phyloP scores from a whole-genome alignment of 2,113 vertebrate species.

The Mormyrus lacerda region DNA sequence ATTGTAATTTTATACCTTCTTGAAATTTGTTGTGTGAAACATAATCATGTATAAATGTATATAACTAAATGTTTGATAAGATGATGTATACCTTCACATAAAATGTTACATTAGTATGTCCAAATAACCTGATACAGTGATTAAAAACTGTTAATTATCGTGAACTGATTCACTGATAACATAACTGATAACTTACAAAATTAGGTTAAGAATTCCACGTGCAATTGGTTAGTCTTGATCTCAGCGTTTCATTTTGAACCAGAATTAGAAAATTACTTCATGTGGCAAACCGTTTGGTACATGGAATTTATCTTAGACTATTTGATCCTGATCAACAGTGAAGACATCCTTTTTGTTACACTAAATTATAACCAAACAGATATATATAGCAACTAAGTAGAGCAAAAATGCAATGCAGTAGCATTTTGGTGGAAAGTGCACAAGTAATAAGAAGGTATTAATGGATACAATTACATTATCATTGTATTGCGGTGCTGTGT shows the following conservation, averaged over 20 bases:
- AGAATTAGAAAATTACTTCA: neutral
- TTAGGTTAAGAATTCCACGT: neutral
- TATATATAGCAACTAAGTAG: neutral
- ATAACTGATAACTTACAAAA: neutral
- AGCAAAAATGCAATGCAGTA: neutral
- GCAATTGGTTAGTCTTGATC: neutral
- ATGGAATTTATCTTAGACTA: neutral
- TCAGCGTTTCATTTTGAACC: neutral
- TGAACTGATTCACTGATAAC: neutral
- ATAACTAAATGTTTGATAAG: neutral
- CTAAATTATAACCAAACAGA: neutral
- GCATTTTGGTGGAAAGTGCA: neutral
- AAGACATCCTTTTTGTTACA: neutral
- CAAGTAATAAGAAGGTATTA: neutral
- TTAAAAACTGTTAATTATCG: neutral
- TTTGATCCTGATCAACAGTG: neutral
- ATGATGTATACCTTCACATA: neutral
- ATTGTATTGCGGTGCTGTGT: neutral
- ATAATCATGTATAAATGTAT: neutral
- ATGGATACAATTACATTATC: neutral
- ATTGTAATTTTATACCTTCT: neutral
- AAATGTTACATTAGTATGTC: neutral
- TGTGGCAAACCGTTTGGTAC: neutral
- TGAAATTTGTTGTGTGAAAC: neutral
- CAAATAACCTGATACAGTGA: neutral